Evolutionary conservation across 2,113 vertebrate genomes (phyloP).

Genomic region (Pycnonotus jocosus): DNA sequence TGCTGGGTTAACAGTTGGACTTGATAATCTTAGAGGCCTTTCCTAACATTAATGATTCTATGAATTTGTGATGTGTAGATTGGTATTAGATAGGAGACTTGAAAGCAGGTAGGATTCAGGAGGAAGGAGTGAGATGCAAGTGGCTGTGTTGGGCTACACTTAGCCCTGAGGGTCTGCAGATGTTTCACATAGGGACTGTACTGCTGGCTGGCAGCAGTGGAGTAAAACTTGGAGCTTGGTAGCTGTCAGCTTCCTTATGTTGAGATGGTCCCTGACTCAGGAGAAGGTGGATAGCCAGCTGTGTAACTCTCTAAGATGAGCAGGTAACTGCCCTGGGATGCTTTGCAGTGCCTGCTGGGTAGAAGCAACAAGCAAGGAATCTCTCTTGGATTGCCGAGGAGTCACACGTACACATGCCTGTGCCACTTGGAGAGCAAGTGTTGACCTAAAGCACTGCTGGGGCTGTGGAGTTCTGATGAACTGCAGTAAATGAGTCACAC

Average conservation of each 20-base stretch:
- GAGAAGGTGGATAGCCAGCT: not conserved
- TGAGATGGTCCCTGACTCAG: not conserved
- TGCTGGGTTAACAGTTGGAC: not conserved
- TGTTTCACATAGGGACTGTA: not conserved
- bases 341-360: not conserved
- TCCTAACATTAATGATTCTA: not conserved
- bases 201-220: not conserved
- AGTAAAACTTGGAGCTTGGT: not conserved
- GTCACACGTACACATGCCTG: rapidly evolving
- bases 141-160: not conserved
- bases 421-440: not conserved
- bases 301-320: not conserved
- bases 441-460: not conserved
- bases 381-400: not conserved
- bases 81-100: not conserved
- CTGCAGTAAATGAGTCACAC: not conserved
- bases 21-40: not conserved
- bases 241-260: not conserved
- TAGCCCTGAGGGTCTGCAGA: not conserved
- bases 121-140: not conserved
- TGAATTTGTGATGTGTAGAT: not conserved
- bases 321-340: not conserved
- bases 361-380: not conserved
- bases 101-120: not conserved
- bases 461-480: not conserved